Evolutionary conservation across 2,888 invertebrate genomes (phyloP), one percentile per base, ranked within the genome.

Genomic region (Nymphalis polychloros): DNA sequence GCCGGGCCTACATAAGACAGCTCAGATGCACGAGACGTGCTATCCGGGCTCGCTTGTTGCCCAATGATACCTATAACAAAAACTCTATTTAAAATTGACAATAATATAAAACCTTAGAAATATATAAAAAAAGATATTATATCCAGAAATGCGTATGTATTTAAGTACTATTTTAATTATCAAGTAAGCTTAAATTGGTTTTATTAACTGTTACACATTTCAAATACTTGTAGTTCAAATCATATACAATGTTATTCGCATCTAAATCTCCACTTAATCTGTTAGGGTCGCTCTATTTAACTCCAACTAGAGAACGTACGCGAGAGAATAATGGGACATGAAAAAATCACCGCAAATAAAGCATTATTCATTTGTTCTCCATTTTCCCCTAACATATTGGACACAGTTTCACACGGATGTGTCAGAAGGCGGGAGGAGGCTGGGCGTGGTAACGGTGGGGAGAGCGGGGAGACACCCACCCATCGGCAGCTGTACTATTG

Each of bases 11-110:
- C 88, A 76, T 94, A 94, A 0, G 95, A 95, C 0, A 96, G 87
- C 78, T 96, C 96, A 0, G 96, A 96, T n/a, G 96, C 95, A 2
- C 97, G 96, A 60, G 97, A 97, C 16, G 97, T 97, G 78, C 97
- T 97, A 83, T 97, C 97, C 0, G 97, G 97, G 79, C 96, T 96
- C 17, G 96, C 95, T 84, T 95, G 95, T 81, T 96, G 96, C 49
- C 95, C 96, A 72, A 90, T 76, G 35, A 86, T 78, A 82, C 92
- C 92, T 92, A 77, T n/a, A 67, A 75, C 73, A 76, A 76, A 64
- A 52, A 48, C 6, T 27, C 8, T 27, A 52, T 23, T 52, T 52
- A 23, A 13, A 13, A 52, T 52, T 16, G 13, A 23, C 23, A 52
- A 16, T 52, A 16, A 50, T 20, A 50, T 20, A 0, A 50, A 10